A percentile compares a stretch with the other conserved stretches of the same genome.
Evolutionary conservation across 1,140 invertebrate species (phyloP).

Genomic region (Drosophila nebulosa): DNA sequence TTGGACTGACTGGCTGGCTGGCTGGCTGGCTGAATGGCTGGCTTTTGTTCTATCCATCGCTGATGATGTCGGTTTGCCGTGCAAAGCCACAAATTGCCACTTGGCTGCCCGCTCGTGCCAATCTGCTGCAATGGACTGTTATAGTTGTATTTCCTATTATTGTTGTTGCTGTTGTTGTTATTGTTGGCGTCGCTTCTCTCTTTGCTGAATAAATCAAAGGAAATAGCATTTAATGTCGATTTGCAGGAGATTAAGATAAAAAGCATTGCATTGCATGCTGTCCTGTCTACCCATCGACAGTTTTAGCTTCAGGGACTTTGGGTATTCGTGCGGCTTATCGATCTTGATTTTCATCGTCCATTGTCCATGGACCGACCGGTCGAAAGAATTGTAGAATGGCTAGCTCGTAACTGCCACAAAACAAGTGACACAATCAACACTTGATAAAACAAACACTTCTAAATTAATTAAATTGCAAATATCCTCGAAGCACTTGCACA

Average conservation of each 20-base stretch:
- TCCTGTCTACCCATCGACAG: slow-evolving; percentile 28
- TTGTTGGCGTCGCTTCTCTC: slow-evolving; percentile 30
- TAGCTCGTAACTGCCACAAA: slow-evolving; percentile 72
- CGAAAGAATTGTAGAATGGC: slow-evolving; percentile 55
- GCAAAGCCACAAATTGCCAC: slow-evolving; percentile 78
- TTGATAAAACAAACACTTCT: slow-evolving; percentile 79
- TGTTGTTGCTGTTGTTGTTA: slow-evolving; percentile 27
- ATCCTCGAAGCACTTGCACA: slow-evolving; percentile 67
- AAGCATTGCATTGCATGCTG: slow-evolving; percentile 53
- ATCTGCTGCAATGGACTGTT: slow-evolving; percentile 64
- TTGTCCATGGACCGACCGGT: slow-evolving; percentile 42
- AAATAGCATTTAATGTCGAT: slow-evolving; percentile 80
- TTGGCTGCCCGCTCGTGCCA: slow-evolving; percentile 76
- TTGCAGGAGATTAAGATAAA: slow-evolving; percentile 78
- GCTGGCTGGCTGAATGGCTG: slow-evolving; percentile 32
- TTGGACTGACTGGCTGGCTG: slow-evolving; percentile 4
- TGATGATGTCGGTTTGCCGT: slow-evolving; percentile 78
- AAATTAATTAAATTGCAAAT: slow-evolving; percentile 80
- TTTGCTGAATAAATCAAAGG: slow-evolving; percentile 70
- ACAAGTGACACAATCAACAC: slow-evolving; percentile 79
- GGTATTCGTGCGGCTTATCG: slow-evolving; percentile 71
- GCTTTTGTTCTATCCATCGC: slow-evolving; percentile 72
- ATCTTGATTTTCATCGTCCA: slow-evolving; percentile 52
- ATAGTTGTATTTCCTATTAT: slow-evolving; percentile 10
- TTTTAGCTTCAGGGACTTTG: slow-evolving; percentile 22